Base-by-base conservation (phyloP, 2,113 vertebrate genomes). In the Sylvia atricapilla region DNA sequence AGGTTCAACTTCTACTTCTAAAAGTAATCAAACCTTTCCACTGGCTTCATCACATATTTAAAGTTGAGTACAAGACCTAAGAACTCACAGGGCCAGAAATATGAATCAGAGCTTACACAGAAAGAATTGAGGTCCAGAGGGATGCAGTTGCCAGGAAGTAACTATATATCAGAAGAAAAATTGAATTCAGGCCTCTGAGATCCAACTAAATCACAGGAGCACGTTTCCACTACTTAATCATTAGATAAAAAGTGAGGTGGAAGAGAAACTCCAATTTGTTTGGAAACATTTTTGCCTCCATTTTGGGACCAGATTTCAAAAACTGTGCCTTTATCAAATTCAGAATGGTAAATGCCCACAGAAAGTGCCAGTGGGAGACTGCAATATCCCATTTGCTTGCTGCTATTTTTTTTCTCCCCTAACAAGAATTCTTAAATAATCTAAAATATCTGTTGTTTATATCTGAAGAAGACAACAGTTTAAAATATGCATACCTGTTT, bases 401-500 rank as follows among this genome's bases (percentile, higher is more conserved):
- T 80, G 9, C 31, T 50, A 15, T 24, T 56, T 59, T 52, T 58
- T 33, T 7, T 1, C 1, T 62, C 31, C 13, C 7, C 9, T 52
- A 72, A 72, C 55, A 82, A 59, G 33, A 56, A 63, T 52, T 66
- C 6, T 15, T 69, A 50, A 84, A 69, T 28, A 87, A 84, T 67
- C 39, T 74, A 24, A 86, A 90, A 33, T 60, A 13, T 49, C 63
- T 59, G 41, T 20, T 60, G 39, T 79, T 96, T 91, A n/a, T 85
- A 66, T 69, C 27, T 85, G 31, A 79, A 67, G 33, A 76, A 96
- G 76, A 84, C n/a, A 95, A 43, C 5, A 31, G 70, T 46, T 41
- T 95, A 62, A 78, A 84, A 87, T 60, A 93, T 49, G 33, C 72
- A 39, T 72, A 93, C 90, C 70, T 94, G 28, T 58, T 77, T 87